Percentiles rank a stretch among this genome's conserved stretches.
Evolutionary conservation across 2,113 vertebrate species (phyloP).

Genomic region (Passer domesticus): DNA sequence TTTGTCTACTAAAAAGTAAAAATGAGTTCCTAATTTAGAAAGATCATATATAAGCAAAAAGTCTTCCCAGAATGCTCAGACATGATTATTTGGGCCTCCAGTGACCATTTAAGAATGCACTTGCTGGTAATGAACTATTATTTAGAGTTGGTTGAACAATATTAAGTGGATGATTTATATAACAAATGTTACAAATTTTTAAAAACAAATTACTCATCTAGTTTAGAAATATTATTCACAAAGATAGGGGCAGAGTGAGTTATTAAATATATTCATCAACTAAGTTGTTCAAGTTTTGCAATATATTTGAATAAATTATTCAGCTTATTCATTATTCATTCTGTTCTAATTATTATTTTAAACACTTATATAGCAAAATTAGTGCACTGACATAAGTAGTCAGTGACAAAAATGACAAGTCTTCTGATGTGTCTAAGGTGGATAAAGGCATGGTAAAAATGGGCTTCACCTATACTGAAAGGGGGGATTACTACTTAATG

Average conservation of each 20-base stretch:
- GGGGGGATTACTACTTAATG: not conserved
- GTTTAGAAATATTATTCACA: conserved; percentile 15
- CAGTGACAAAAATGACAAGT: not conserved
- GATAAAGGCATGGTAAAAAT: not conserved
- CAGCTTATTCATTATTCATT: conserved; percentile 34
- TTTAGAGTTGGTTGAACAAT: not conserved
- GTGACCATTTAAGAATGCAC: not conserved
- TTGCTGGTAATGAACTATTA: not conserved
- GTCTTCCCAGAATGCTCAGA: not conserved
- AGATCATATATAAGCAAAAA: not conserved
- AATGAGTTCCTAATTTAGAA: not conserved
- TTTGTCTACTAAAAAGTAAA: not conserved
- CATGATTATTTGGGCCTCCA: not conserved
- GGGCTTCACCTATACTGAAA: not conserved
- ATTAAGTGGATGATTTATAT: conserved; percentile 24
- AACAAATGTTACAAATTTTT: not conserved
- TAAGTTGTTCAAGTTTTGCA: conserved; percentile 29
- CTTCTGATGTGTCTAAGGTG: not conserved
- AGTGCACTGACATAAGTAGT: not conserved
- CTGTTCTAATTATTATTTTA: conserved; percentile 54
- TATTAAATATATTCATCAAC: conserved; percentile 62
- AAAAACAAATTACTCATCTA: conserved; percentile 4
- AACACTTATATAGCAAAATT: not conserved
- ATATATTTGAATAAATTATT: conserved; percentile 46
- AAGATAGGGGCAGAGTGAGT: not conserved